These are phyloP conservation scores for Ferrisia virgata DNA, from an alignment of 2,888 invertebrate genomes.

Conservation along the genomic window DNA sequence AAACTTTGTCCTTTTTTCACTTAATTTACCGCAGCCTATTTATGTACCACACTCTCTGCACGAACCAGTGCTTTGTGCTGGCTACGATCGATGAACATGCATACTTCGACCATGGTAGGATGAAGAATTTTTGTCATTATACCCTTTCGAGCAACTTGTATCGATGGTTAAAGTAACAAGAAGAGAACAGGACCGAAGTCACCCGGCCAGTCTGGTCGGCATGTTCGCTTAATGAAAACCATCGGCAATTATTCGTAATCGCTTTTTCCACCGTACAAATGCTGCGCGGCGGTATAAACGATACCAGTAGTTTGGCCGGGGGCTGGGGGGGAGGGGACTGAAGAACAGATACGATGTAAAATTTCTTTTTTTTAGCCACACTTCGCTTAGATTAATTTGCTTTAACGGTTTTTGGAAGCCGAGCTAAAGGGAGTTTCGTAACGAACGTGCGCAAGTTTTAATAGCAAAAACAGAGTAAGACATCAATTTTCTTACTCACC, in stretches of 20 bases:
- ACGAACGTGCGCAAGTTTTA: constrained; percentile 22
- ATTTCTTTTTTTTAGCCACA: background rate
- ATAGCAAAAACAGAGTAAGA: constrained; percentile 26
- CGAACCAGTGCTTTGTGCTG: too few species aligned
- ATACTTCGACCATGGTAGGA: background rate
- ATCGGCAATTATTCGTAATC: background rate
- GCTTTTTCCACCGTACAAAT: background rate
- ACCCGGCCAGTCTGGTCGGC: background rate
- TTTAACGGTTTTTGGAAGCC: background rate
- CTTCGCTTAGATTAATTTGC: background rate
- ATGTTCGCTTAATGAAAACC: background rate
- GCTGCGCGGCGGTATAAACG: background rate
- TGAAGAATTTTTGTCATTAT: background rate
- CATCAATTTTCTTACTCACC: constrained; percentile 26
- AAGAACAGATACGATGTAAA: background rate
- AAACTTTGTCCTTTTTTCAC: too few species aligned
- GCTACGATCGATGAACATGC: background rate
- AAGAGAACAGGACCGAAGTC: background rate
- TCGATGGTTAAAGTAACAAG: background rate
- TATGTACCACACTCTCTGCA: too few species aligned
- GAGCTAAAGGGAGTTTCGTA: background rate
- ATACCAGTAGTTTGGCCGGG: background rate
- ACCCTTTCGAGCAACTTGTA: background rate
- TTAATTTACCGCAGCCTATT: background rate
- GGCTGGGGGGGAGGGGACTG: background rate